phyloP scores from a whole-genome alignment of 2,797 vertebrate genomes.

The Gallinago solitaria region DNA sequence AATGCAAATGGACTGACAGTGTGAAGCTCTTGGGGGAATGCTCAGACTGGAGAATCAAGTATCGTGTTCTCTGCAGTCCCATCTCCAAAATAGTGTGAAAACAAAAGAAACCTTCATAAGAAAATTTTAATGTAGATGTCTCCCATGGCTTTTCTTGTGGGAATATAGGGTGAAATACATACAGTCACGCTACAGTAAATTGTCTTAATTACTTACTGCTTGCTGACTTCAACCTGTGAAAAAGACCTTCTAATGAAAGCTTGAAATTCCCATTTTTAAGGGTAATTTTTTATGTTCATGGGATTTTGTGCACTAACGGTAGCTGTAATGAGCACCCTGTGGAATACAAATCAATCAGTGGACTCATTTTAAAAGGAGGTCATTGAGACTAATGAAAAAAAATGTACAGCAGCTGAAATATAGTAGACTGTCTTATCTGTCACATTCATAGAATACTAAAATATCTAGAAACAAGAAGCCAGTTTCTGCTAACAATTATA shows the following conservation, averaged over 20 bases:
- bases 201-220: constrained; percentile 28
- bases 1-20: neutral
- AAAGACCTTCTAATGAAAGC: constrained; percentile 9
- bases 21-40: neutral
- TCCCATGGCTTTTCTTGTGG: neutral
- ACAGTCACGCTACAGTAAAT: neutral
- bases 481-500: neutral
- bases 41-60: neutral
- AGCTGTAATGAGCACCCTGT: constrained; percentile 29
- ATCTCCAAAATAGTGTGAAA: neutral
- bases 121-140: neutral
- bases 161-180: neutral
- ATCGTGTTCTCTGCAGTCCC: neutral
- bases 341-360: constrained; percentile 39
- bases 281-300: constrained; percentile 27
- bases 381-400: constrained; percentile 12
- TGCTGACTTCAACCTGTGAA: constrained; percentile 27
- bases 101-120: neutral
- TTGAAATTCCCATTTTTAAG: constrained; percentile 48
- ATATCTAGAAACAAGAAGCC: neutral
- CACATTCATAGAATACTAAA: neutral
- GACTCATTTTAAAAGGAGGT: constrained; percentile 35
- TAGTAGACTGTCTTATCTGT: neutral
- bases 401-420: neutral
- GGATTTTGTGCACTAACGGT: neutral